These are phyloP conservation scores for Ecdyonurus torrentis DNA, from an alignment of 2,888 invertebrate genomes.

Conservation along the genomic window DNA sequence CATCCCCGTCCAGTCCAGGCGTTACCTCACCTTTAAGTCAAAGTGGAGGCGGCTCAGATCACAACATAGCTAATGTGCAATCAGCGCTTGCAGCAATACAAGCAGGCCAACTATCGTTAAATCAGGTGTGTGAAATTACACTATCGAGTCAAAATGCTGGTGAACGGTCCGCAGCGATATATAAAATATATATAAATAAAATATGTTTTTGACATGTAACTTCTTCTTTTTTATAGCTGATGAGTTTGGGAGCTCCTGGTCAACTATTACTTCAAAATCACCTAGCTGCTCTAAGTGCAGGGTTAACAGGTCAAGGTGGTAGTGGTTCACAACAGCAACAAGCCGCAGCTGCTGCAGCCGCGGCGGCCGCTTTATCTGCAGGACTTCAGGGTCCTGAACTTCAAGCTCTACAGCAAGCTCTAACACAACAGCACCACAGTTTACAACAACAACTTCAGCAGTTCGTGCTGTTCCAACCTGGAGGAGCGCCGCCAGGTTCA, in stretches of 20 bases:
- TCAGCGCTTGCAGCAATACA: conserved; percentile 28
- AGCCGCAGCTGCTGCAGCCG: conserved; percentile 23
- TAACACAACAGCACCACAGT: conserved; percentile 44
- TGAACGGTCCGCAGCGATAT: background rate
- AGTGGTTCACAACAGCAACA: background rate
- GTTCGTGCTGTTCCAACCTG: conserved; percentile 43
- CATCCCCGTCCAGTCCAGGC: conserved; percentile 28
- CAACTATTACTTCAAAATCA: conserved; percentile 27
- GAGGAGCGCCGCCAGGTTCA: conserved; percentile 31
- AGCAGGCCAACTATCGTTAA: conserved; percentile 28
- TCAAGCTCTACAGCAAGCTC: conserved; percentile 34
- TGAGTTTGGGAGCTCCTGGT: conserved; percentile 22
- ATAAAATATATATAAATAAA: conserved; percentile 1
- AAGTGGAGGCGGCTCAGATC: conserved; percentile 9
- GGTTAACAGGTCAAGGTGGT: conserved; percentile 9
- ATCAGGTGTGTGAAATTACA: conserved; percentile 21
- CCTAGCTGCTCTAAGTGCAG: conserved; percentile 23
- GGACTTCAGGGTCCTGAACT: conserved; percentile 22
- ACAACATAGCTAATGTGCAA: conserved; percentile 18
- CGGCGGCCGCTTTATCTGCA: conserved; percentile 7
- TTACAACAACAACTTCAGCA: conserved; percentile 46
- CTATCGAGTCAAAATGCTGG: background rate
- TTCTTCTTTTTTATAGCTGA: conserved; percentile 18
- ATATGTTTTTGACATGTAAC: no score
- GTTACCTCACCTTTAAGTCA: conserved; percentile 21